Conservation (phyloP, 2,113 vertebrate genomes). For the Symphodus melops region DNA sequence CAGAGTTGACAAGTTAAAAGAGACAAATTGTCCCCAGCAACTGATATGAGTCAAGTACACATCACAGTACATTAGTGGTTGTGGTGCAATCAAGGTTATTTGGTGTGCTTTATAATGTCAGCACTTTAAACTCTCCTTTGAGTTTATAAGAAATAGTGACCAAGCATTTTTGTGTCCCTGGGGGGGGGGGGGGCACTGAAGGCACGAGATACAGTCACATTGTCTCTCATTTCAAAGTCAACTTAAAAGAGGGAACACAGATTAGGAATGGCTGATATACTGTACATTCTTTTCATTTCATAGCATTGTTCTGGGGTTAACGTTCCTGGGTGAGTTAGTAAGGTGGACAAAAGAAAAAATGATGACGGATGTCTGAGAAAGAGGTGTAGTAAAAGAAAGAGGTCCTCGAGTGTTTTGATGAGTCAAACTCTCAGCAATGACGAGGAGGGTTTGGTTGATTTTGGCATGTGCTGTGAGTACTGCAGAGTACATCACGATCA, state of each 20-base stretch:
- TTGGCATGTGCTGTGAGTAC: slow-evolving; percentile 61
- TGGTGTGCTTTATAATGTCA: slow-evolving; percentile 35
- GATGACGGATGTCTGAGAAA: neutral
- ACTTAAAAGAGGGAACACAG: slow-evolving; percentile 29
- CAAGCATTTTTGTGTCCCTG: slow-evolving; percentile 47
- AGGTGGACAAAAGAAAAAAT: neutral
- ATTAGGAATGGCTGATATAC: slow-evolving; percentile 14
- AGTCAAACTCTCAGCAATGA: slow-evolving; percentile 53
- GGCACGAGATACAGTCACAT: slow-evolving; percentile 50
- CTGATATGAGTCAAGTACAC: slow-evolving; percentile 42
- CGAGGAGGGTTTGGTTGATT: slow-evolving; percentile 38
- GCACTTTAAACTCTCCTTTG: slow-evolving; percentile 36
- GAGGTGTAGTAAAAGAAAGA: slow-evolving; percentile 11
- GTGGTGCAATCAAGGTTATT: slow-evolving; percentile 57
- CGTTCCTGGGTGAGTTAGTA: neutral
- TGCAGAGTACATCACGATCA: slow-evolving; percentile 58
- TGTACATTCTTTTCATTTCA: neutral
- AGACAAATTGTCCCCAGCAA: slow-evolving; percentile 48
- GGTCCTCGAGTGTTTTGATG: slow-evolving; percentile 36
- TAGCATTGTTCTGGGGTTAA: neutral
- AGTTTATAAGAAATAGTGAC: slow-evolving; percentile 48
- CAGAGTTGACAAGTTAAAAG: slow-evolving; percentile 33
- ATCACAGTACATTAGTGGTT: slow-evolving; percentile 36
- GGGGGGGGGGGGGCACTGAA: slow-evolving; percentile 33
- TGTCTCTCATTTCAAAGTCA: slow-evolving; percentile 37